Evolutionary conservation across 2,888 invertebrate genomes (phyloP), one percentile per base, ranked within the genome.

Genomic region (Monopis laevigella): DNA sequence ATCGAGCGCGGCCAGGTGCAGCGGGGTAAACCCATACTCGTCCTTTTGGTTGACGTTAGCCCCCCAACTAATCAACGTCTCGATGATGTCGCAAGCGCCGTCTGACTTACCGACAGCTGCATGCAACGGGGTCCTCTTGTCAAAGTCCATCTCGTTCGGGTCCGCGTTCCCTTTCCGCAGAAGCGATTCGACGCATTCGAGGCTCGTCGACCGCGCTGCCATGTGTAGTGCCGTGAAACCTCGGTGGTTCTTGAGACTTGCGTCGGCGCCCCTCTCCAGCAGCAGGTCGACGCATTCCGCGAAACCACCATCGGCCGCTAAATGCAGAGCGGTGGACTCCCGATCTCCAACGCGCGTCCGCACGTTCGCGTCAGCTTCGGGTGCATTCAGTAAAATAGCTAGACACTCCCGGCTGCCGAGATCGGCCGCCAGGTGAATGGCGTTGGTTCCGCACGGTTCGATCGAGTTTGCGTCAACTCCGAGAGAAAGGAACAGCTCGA

Each of bases 291-390:
- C 86, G 53, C 92, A 93, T 40, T 94, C 92, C 8, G 85, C 85
- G 58, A 91, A 91, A 1, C 94, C 93, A 43, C 92, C 91, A 58
- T 94, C 94, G 1, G 95, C 93, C 0, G 95, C 93, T 47, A 95
- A 73, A 74, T 96, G 96, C 42, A 93, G 58, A 1, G 92, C 88
- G 0, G 90, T 92, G 8, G 90, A 87, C 48, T 89, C 89, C 52
- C 90, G 88, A 43, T 88, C 89, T 3, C 87, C 84, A 19, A 86
- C 84, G 46, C 85, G 74, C 30, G 90, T 89, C 46, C 86, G 82
- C 0, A 86, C 84, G 53, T 92, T 86, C 1, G 90, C 82, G 54
- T 91, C 87, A 1, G 86, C 84, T 45, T 86, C 84, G 36, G 91
- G 88, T 3, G 88, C 86, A 50, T 89, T 88, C 28, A 93, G 62